Conservation (phyloP, 2,113 vertebrate species). For the Origma solitaria region DNA sequence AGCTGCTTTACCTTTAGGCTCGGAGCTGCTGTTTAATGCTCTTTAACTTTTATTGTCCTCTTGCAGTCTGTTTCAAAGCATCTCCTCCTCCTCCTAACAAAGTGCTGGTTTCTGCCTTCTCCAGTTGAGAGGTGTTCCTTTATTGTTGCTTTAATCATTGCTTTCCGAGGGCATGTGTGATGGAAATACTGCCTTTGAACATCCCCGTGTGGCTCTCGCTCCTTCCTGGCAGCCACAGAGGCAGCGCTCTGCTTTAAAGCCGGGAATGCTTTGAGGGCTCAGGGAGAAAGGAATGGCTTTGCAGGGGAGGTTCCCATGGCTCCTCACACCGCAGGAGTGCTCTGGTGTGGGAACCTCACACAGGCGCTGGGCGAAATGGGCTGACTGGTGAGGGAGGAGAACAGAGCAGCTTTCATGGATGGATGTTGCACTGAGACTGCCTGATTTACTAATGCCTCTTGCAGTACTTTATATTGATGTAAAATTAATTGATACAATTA, state of each 20-base stretch:
- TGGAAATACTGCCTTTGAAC: constrained; percentile 53
- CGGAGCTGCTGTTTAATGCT: constrained; percentile 54
- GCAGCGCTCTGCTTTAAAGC: constrained; percentile 30
- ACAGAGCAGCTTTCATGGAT: not conserved
- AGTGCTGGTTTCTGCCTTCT: constrained; percentile 52
- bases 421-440: not conserved
- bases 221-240: constrained; percentile 12
- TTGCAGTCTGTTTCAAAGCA: constrained; percentile 53
- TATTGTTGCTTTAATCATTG: constrained; percentile 64
- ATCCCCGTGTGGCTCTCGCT: not conserved
- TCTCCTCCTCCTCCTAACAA: constrained; percentile 57
- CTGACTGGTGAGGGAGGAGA: not conserved
- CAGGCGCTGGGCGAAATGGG: not conserved
- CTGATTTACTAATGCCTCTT: not conserved
- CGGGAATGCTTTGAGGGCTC: constrained; percentile 14
- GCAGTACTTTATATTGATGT: not conserved
- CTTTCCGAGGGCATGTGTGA: constrained; percentile 53
- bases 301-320: not conserved
- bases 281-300: not conserved
- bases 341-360: not conserved
- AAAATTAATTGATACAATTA: not conserved
- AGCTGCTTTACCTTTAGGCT: constrained; percentile 63
- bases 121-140: constrained; percentile 57
- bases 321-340: not conserved
- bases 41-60: constrained; percentile 73